Conservation (phyloP, 2,797 vertebrate species). For the Bovichtus variegatus region DNA sequence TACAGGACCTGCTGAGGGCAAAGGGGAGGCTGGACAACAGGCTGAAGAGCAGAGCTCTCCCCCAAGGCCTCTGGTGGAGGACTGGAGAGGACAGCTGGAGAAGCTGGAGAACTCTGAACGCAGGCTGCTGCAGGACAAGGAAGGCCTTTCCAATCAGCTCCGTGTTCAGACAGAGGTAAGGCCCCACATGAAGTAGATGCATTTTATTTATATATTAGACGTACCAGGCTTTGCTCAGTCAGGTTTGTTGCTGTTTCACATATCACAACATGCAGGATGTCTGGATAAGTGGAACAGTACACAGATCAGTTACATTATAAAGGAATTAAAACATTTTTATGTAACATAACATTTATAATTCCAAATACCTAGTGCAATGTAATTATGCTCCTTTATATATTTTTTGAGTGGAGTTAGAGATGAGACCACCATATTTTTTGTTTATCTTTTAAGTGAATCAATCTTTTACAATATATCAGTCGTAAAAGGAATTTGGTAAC, state of each 20-base stretch:
- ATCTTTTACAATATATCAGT: too few relatives aligned
- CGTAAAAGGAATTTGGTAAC: not conserved
- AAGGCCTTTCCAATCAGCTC: constrained; percentile 96
- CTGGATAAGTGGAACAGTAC: not conserved
- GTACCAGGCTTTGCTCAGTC: not conserved
- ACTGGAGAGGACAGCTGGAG: constrained; percentile 88
- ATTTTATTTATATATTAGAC: not conserved
- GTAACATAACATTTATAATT: not conserved
- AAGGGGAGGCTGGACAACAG: constrained; percentile 82
- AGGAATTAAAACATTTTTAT: not conserved
- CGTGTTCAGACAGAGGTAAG: constrained; percentile 95
- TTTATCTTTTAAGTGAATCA: not conserved
- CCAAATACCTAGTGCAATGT: not conserved
- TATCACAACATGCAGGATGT: not conserved
- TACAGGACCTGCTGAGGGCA: constrained; percentile 72
- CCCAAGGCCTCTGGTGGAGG: constrained; percentile 81
- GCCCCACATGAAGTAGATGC: not conserved
- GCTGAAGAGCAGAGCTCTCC: constrained; percentile 77
- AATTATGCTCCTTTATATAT: not conserved
- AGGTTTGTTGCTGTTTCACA: not conserved
- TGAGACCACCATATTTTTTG: not conserved
- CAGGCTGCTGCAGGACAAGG: constrained; percentile 94
- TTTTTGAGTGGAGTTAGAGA: not conserved
- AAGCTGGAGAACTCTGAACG: constrained; percentile 95
- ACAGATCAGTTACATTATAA: not conserved